Evolutionary conservation across 1,140 invertebrate species (phyloP), one percentile per base, ranked within the genome.

Genomic region (Macrobrachium nipponense): DNA sequence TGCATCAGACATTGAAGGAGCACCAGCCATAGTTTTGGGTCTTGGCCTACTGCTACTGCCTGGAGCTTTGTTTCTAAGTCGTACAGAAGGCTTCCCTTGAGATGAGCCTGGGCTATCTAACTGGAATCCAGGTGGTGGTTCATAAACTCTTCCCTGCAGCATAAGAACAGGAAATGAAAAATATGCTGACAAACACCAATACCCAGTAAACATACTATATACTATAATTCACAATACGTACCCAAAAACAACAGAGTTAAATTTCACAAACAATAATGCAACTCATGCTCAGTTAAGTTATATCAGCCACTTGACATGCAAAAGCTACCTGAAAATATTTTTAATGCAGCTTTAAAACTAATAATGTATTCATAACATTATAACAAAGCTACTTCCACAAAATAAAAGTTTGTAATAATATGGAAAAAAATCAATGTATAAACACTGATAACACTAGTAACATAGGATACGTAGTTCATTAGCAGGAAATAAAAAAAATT

Each of bases 1-100:
- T 11, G 72, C 81, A 14, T 79, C 82, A n/a, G 78, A 72, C 14
- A 75, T 70, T 4, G 86, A 87, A 43, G 86, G 66, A 5, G 77
- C 77, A 23, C 80, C 86, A 60, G 86, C 82, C 88, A 89, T 89
- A 23, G 88, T 89, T 62, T 87, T 87, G 18, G 88, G 88, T n/a
- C 88, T 82, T 10, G 88, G 88, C 51, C 51, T 51, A 12, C 51
- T 12, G 43, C 73, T 68, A 18, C 88, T 82, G 36, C 84, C 85
- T 6, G 80, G 73, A 14, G 83, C 80, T 72, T 87, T 89, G 44
- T 80, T 89, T 84, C 88, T 83, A 68, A 89, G 61, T n/a, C 88
- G 78, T 43, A 89, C 88, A 11, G 88, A 87, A 61, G 84, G 61
- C 15, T 81, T 87, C 17, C 81, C 76, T 6, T 83, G 80, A 43